Conservation (phyloP, 1,140 invertebrate genomes). For the Drosophila bifasciata region DNA sequence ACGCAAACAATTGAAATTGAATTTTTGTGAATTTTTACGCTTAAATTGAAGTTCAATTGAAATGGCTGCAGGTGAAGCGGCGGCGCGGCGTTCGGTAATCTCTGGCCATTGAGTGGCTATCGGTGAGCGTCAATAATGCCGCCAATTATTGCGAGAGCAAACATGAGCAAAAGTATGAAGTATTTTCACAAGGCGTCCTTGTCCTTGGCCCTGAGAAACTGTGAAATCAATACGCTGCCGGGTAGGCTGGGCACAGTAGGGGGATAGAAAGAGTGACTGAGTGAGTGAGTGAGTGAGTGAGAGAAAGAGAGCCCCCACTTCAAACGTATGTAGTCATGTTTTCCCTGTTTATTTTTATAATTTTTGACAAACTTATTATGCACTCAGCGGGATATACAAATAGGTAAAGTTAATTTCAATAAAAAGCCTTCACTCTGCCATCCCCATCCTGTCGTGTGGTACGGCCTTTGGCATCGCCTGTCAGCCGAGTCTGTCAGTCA, state of each 20-base stretch:
- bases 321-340: background rate
- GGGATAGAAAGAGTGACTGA: background rate
- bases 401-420: constrained; percentile 74
- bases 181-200: constrained; percentile 77
- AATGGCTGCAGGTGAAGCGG: constrained; percentile 58
- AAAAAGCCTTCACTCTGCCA: constrained; percentile 51
- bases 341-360: constrained; percentile 25
- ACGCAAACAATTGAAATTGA: constrained; percentile 64
- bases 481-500: constrained; percentile 51
- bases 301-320: too few species aligned
- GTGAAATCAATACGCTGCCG: constrained; percentile 39
- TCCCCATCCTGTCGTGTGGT: constrained; percentile 14
- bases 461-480: constrained; percentile 69
- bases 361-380: constrained; percentile 56
- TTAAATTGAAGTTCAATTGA: constrained; percentile 42
- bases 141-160: constrained; percentile 54
- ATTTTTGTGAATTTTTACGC: background rate
- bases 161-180: constrained; percentile 33
- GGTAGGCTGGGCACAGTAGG: background rate
- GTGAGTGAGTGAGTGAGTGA: too few species aligned
- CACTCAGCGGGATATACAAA: constrained; percentile 42
- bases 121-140: constrained; percentile 69
- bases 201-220: constrained; percentile 69
- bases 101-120: constrained; percentile 66
- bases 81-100: constrained; percentile 52